These are phyloP conservation scores for Amorpha juglandis DNA, from an alignment of 2,888 invertebrate genomes.

Conservation along the genomic window DNA sequence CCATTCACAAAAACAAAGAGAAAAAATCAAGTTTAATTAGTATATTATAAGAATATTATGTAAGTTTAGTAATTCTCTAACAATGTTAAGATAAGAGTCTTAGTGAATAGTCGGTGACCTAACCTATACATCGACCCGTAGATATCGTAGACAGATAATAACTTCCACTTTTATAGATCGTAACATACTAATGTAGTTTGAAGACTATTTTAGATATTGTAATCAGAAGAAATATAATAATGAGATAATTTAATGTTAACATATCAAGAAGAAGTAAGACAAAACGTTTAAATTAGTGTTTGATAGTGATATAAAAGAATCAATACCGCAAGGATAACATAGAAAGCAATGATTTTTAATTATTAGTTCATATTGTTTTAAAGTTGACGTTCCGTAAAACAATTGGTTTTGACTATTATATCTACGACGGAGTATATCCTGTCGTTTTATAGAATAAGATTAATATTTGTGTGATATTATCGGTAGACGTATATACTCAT, in stretches of 20 bases:
- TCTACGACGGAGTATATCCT: no score
- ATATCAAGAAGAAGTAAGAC: no score
- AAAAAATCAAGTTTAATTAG: no score
- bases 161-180: not conserved
- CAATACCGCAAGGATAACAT: not conserved
- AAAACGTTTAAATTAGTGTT: no score
- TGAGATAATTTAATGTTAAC: no score
- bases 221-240: no score
- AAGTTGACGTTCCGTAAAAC: not conserved
- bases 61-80: not conserved
- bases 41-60: not conserved
- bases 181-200: not conserved
- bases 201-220: not conserved
- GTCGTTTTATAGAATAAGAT: no score
- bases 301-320: no score
- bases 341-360: not conserved
- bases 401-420: no score
- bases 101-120: not conserved
- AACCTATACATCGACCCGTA: not conserved
- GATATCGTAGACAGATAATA: not conserved
- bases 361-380: not conserved
- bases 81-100: not conserved
- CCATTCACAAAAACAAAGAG: no score
- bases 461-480: no score
- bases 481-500: no score